A percentile compares a stretch with the other conserved stretches of the same genome.
Evolutionary conservation across 2,888 invertebrate genomes (phyloP).

Genomic region (Drosophila eohydei): DNA sequence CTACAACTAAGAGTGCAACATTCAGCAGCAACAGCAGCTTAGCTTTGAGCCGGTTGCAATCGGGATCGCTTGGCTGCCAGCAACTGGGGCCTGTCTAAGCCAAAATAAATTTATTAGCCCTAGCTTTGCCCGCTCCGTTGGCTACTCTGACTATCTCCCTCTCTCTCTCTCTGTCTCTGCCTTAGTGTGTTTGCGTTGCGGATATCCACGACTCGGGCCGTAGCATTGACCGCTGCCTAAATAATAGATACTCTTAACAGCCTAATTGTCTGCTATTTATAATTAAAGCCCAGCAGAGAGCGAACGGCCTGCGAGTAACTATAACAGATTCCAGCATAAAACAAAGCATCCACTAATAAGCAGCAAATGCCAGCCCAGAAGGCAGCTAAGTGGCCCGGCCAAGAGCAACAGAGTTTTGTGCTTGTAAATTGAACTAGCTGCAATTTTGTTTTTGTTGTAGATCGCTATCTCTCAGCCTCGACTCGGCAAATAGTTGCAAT

Average conservation of each 20-base stretch:
- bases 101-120: slow-evolving; percentile 59
- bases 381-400: slow-evolving; percentile 32
- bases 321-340: slow-evolving; percentile 48
- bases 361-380: slow-evolving; percentile 51
- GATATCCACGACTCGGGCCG: slow-evolving; percentile 16
- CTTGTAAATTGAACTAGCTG: slow-evolving; percentile 67
- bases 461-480: slow-evolving; percentile 47
- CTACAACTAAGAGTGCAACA: slow-evolving; percentile 8
- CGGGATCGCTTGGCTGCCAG: slow-evolving; percentile 21
- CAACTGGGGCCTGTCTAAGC: slow-evolving; percentile 56
- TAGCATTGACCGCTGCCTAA: slow-evolving; percentile 46
- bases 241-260: slow-evolving; percentile 69
- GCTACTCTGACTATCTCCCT: background rate
- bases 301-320: slow-evolving; percentile 26
- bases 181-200: slow-evolving; percentile 1
- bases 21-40: background rate
- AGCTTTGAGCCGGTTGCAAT: slow-evolving; percentile 51
- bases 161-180: background rate
- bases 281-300: slow-evolving; percentile 56
- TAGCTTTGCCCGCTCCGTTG: slow-evolving; percentile 37
- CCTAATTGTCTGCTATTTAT: slow-evolving; percentile 67
- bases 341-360: slow-evolving; percentile 58
- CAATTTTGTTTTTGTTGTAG: slow-evolving; percentile 70
- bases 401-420: slow-evolving; percentile 37
- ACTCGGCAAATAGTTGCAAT: slow-evolving; percentile 56